A percentile compares a stretch with the other conserved stretches of the same genome.
phyloP scores from a whole-genome alignment of 2,113 vertebrate species.

The human (Homo sapiens) region GRCh38 chr6:127081001-127081500 shows the following conservation, averaged over 20 bases:
- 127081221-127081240: not conserved
- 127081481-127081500: not conserved
- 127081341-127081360: conserved; percentile 2
- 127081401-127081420: not conserved
- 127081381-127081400: not conserved
- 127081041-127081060: not conserved
- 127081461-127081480: not conserved
- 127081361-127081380: not conserved
- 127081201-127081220: not conserved
- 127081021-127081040: not conserved
- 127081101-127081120: not conserved
- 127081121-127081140: not conserved
- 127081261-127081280: not conserved
- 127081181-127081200: not conserved
- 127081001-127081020: not conserved
- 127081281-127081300: not conserved
- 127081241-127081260: not conserved
- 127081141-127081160: not conserved
- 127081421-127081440: not conserved
- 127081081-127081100: not conserved
- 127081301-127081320: not conserved
- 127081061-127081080: not conserved
- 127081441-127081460: not conserved
- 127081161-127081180: not conserved
- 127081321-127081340: not conserved